Evolutionary conservation across 2,113 vertebrate species (phyloP).

Genomic region (Dermatemys mawii): DNA sequence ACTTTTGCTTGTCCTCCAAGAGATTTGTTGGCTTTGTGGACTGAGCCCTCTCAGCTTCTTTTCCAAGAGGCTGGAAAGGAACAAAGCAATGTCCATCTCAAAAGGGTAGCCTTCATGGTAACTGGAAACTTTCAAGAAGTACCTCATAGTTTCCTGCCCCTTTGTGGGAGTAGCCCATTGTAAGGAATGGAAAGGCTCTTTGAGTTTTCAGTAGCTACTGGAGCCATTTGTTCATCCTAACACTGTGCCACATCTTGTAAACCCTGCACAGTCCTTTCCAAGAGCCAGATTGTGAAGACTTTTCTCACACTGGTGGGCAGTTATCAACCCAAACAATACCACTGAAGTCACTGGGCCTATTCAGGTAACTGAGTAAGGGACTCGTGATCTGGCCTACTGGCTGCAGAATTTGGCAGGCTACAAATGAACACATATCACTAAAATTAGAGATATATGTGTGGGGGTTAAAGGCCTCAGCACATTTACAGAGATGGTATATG

Average conservation of each 20-base stretch:
- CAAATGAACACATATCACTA: background rate
- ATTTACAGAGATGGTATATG: accelerated
- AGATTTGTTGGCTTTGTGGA: background rate
- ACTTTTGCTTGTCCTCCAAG: background rate
- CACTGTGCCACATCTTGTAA: accelerated
- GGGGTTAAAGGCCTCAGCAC: background rate
- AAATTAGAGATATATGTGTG: background rate
- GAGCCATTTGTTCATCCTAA: background rate
- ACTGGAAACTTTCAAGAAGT: no score
- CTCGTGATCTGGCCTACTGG: background rate
- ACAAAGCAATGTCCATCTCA: background rate
- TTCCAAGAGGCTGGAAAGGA: background rate
- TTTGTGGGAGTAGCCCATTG: background rate
- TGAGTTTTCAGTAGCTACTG: background rate
- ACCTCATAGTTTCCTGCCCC: no score
- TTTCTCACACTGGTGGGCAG: background rate
- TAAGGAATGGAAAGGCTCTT: background rate
- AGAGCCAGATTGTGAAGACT: background rate
- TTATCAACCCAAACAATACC: background rate
- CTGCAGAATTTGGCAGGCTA: background rate
- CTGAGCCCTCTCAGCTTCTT: background rate
- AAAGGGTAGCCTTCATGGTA: background rate
- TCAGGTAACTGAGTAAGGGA: background rate
- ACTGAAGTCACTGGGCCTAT: background rate
- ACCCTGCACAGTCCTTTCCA: background rate